A percentile compares a stretch with the other conserved stretches of the same genome.
phyloP scores from a whole-genome alignment of 2,888 invertebrate genomes.

The Drosophila pseudotalamancana region DNA sequence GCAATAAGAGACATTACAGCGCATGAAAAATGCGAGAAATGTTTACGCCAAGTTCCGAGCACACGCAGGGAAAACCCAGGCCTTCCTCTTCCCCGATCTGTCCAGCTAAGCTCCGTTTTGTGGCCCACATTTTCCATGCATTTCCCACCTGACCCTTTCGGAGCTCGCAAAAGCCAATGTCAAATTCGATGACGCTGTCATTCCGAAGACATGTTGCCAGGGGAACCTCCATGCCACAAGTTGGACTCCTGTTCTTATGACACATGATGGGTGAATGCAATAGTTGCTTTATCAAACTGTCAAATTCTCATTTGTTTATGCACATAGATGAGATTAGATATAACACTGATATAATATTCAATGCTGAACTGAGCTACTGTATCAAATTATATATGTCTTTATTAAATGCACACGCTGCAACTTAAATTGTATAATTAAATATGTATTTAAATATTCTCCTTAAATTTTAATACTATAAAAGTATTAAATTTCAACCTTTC shows the following conservation, averaged over 20 bases:
- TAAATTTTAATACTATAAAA: no score
- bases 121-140: slow-evolving; percentile 39
- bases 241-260: slow-evolving; percentile 14
- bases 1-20: slow-evolving; percentile 54
- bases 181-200: slow-evolving; percentile 55
- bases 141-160: slow-evolving; percentile 44
- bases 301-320: not conserved
- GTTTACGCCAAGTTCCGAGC: slow-evolving; percentile 26
- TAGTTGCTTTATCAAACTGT: not conserved
- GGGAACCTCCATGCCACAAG: not conserved
- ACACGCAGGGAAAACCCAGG: slow-evolving; percentile 1
- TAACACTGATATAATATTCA: no score
- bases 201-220: slow-evolving; percentile 4
- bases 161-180: slow-evolving; percentile 15
- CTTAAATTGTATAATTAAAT: no score
- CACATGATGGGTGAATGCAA: not conserved
- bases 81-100: not conserved
- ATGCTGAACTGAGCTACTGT: no score
- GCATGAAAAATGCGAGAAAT: slow-evolving; percentile 47
- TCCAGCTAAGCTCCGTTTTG: not conserved
- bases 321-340: not conserved
- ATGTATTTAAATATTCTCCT: no score
- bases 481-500: not conserved
- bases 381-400: no score
- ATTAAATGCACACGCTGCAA: no score